Percentiles rank a stretch among this genome's conserved stretches.
Conservation (phyloP, 2,888 invertebrate species). For the Eilema griseolum region DNA sequence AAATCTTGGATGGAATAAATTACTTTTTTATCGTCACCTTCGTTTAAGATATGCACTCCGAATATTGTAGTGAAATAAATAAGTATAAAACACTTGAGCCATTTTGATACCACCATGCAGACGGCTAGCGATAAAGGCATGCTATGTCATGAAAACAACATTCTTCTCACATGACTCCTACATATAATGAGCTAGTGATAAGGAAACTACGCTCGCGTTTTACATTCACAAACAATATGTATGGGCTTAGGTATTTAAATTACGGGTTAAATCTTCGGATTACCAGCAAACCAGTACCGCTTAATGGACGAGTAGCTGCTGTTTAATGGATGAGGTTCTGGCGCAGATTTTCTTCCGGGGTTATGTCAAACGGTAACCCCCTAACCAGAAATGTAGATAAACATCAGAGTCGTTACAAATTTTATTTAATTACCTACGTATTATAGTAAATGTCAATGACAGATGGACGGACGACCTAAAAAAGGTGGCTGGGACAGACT, state of each 20-base stretch:
- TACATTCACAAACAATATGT: neutral
- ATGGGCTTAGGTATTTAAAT: neutral
- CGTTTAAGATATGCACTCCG: neutral
- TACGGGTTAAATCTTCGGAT: neutral
- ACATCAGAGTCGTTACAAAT: too few relatives aligned
- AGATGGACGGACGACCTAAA: too few relatives aligned
- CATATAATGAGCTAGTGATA: slow-evolving; percentile 8
- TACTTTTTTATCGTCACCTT: neutral
- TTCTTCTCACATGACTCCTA: slow-evolving; percentile 14
- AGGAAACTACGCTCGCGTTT: slow-evolving; percentile 16
- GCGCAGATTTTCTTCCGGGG: too few relatives aligned
- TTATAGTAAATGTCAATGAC: too few relatives aligned
- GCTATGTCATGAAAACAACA: slow-evolving; percentile 14
- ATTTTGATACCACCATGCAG: slow-evolving; percentile 1
- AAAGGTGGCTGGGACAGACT: too few relatives aligned
- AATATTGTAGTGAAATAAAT: neutral
- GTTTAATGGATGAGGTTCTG: too few relatives aligned
- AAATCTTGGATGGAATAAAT: too few relatives aligned
- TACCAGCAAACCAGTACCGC: too few relatives aligned
- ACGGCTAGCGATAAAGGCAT: slow-evolving; percentile 9
- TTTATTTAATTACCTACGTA: too few relatives aligned
- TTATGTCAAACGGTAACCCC: too few relatives aligned
- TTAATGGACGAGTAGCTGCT: too few relatives aligned
- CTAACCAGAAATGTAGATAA: too few relatives aligned
- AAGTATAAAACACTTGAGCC: neutral